Base-by-base conservation (phyloP, 2,797 vertebrate species). In the Schizopygopsis pylzovi region DNA sequence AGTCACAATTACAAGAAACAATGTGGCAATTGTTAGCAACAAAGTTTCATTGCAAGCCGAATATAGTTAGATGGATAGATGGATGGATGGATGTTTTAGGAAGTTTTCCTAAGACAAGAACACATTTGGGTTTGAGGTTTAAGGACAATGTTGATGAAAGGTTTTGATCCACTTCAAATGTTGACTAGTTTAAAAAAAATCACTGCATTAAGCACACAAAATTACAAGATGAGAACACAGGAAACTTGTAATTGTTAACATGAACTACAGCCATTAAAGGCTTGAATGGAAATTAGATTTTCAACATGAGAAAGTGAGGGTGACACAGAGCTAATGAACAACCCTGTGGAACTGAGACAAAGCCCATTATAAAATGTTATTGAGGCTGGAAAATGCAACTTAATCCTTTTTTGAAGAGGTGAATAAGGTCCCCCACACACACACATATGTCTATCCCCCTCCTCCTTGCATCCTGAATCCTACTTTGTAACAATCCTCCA, bases 401-500 rank as follows among this genome's bases (percentile, higher is more conserved):
- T 56, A 87, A 90, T 90, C 76, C 84, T 68, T 87, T 87, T 88
- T 87, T 87, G 88, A 88, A 88, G 90, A 91, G 89, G 83, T 71
- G 84, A 89, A 86, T 92, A 92, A 92, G 92, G 93, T 93, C 63
- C n/a, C 77, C n/a, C n/a, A n/a, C n/a, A 52, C 47, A 79, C 75
- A 72, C 56, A 79, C 45, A 83, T 4, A 72, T 54, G 63, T 52
- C 20, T 33, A 37, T 72, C 39, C 84, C 65, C 65, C 72, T 63
- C 75, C 20, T 76, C 47, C 75, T 71, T 43, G 79, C 43, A 83
- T 72, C 54, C 80, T 75, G 33, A 87, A 67, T 37, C 47, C 61
- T 68, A 81, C 72, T 71, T 85, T 88, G 22, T 82, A 78, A 87
- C 79, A 82, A 79, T 83, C 45, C 56, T 85, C 82, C 70, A 63